Evolutionary conservation across 2,888 invertebrate species (phyloP), one percentile per base, ranked within the genome.

Genomic region (Polietes domitor): DNA sequence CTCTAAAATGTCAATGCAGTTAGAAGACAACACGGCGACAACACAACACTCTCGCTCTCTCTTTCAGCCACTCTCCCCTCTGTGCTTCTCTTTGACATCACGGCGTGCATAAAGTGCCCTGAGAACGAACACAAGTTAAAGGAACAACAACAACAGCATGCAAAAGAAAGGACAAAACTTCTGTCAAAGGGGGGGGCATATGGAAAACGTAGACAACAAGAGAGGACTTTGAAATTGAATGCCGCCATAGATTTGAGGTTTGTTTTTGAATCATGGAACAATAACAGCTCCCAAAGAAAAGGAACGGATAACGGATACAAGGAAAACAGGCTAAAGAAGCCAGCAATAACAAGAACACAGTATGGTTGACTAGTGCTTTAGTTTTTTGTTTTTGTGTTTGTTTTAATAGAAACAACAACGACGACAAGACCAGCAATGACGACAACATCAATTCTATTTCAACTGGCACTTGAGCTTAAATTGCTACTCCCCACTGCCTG

Each of bases 1-100:
- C 32, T 63, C 24, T 21, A 75, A 77, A 84, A 75, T 80, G 53
- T 58, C 80, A 84, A 71, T 80, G 80, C 80, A 83, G 73, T 75
- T 58, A 77, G 26, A 19, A 32, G 65, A 65, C 21, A 37, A 65
- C 37, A 65, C 65, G 65, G 12, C 65, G 17, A 41, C 26, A 28
- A 61, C 41, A 41, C 21, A 65, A 58, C 10, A 53, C 50, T 26
- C 26, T 26, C 26, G 24, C 26, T 7, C 28, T 63, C 41, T 5
- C 73, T 24, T 32, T 68, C 79, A 83, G 76, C 70, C 53, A 77
- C 50, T 73, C 50, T 1, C 68, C 17, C 17, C 41, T 47, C 15
- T 47, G n/a, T 4, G 6, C 47, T n/a, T 4, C 37, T 37, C 37
- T 37, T 37, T 47, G 47, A 1, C 47, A 15, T 5, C 47, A 47